These are phyloP conservation scores for Passer montanus DNA, from an alignment of 2,113 vertebrate genomes.

Conservation along the genomic window DNA sequence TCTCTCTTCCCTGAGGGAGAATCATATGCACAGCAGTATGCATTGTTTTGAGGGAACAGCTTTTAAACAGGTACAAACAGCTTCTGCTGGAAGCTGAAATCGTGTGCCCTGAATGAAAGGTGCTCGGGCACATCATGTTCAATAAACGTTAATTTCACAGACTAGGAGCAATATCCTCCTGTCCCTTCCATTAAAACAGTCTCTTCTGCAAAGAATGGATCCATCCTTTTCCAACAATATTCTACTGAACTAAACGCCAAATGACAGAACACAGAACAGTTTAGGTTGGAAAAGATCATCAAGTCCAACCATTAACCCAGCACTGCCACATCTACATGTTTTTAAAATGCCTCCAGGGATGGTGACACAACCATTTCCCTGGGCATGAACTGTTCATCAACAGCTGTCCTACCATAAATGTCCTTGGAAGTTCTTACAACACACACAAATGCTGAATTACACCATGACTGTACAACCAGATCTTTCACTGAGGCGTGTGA, in stretches of 20 bases:
- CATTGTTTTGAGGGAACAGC: background rate
- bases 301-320: background rate
- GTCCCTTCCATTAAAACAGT: background rate
- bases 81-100: background rate
- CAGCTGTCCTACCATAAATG: background rate
- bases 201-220: background rate
- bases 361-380: background rate
- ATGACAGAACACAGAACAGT: background rate
- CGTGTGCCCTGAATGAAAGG: background rate
- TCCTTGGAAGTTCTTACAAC: background rate
- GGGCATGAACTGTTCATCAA: background rate
- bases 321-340: background rate
- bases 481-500: background rate
- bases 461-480: background rate
- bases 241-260: background rate
- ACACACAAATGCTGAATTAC: background rate
- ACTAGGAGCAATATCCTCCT: background rate
- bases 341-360: background rate
- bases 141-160: background rate
- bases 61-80: constrained; percentile 4
- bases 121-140: background rate
- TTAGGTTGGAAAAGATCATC: background rate
- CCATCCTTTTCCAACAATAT: background rate
- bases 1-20: background rate
- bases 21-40: background rate